Evolutionary conservation across 1,140 invertebrate species (phyloP).

Genomic region (Macrobrachium rosenbergii): DNA sequence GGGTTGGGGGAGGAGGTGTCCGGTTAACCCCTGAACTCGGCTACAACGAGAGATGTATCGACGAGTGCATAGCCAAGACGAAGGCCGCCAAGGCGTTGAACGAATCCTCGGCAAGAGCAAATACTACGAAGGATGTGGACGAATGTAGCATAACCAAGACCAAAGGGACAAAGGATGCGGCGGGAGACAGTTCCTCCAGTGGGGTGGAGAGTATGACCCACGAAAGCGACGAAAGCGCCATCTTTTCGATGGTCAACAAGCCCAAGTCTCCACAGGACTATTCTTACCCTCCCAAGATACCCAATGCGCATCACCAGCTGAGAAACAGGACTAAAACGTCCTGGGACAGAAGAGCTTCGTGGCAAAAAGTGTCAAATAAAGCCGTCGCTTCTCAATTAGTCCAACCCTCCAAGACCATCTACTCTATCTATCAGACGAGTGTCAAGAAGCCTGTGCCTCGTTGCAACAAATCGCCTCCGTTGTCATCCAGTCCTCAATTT

Average conservation of each 20-base stretch:
- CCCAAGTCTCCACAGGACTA: background rate
- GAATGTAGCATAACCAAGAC: no score
- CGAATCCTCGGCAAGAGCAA: no score
- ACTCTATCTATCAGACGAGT: no score
- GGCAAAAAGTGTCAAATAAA: no score
- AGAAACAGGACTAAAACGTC: no score
- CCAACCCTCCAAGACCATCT: no score
- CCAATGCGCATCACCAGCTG: background rate
- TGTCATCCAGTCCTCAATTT: background rate
- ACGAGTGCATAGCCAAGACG: constrained; percentile 56
- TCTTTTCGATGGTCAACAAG: constrained; percentile 13
- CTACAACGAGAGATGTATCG: constrained; percentile 59
- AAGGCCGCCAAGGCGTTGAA: background rate
- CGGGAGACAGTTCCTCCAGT: constrained; percentile 49
- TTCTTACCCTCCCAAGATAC: constrained; percentile 6
- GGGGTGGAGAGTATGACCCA: constrained; percentile 51
- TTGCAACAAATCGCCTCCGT: background rate
- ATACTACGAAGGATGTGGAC: no score
- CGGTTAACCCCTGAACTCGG: constrained; percentile 10
- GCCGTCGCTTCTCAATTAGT: no score
- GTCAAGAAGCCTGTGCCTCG: background rate
- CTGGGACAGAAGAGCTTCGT: no score
- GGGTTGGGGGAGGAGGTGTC: background rate
- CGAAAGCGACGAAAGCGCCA: constrained; percentile 37
- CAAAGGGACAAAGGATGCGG: background rate